Evolutionary conservation across 2,113 vertebrate species (phyloP).

Genomic region (Oxyruncus cristatus): DNA sequence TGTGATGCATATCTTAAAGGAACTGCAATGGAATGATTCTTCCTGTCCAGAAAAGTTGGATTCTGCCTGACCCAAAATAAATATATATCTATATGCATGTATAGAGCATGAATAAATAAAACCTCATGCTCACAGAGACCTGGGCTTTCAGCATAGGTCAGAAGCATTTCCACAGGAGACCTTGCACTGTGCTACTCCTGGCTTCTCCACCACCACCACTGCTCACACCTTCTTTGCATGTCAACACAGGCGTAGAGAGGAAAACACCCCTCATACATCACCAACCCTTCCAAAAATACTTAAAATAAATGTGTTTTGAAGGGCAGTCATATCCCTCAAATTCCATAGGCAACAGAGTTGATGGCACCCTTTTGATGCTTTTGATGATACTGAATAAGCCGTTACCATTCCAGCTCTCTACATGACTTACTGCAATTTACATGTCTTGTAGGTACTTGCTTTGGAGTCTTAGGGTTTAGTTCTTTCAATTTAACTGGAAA

Average conservation of each 20-base stretch:
- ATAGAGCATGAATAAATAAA: background rate
- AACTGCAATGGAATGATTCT: background rate
- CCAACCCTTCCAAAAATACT: background rate
- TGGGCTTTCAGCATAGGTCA: background rate
- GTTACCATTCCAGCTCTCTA: background rate
- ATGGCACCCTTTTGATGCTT: background rate
- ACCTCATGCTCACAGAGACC: background rate
- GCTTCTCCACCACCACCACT: background rate
- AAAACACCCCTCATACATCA: background rate
- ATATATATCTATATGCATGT: background rate
- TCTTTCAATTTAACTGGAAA: background rate
- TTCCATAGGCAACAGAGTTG: background rate
- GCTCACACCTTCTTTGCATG: background rate
- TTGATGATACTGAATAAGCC: background rate
- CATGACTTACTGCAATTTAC: background rate
- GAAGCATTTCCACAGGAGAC: background rate
- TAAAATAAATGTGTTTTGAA: background rate
- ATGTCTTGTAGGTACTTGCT: background rate
- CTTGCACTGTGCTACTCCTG: fast-evolving
- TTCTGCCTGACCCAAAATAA: background rate
- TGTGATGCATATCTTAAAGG: background rate
- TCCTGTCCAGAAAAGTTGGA: background rate
- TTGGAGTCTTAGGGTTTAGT: background rate
- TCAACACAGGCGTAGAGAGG: background rate
- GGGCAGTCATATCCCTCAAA: background rate